Conservation (phyloP, 2,113 vertebrate species). For the Falco punctatus region DNA sequence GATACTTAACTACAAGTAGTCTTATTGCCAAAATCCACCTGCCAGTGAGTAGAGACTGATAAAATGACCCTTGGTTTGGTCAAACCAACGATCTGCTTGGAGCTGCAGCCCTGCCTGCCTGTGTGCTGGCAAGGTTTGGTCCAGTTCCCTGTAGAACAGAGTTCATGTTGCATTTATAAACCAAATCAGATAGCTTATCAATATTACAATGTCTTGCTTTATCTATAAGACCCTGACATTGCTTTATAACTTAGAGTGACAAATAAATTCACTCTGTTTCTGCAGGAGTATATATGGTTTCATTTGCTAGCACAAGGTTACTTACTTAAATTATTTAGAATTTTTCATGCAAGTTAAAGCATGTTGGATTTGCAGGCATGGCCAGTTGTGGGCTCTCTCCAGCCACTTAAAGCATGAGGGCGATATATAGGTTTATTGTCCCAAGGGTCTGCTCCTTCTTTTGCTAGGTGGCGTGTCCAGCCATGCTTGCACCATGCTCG, state of each 20-base stretch:
- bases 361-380: not conserved
- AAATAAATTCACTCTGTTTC: not conserved
- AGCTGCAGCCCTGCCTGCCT: not conserved
- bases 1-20: not conserved
- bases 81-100: not conserved
- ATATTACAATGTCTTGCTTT: not conserved
- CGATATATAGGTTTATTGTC: not conserved
- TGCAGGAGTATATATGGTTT: not conserved
- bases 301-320: not conserved
- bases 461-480: not conserved
- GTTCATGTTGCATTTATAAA: not conserved
- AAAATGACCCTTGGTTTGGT: not conserved
- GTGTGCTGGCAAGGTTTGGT: not conserved
- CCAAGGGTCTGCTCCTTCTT: not conserved
- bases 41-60: not conserved
- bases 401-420: not conserved
- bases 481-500: not conserved
- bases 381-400: not conserved
- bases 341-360: not conserved
- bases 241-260: not conserved
- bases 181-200: not conserved
- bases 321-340: not conserved
- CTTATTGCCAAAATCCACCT: not conserved
- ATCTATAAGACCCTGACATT: not conserved
- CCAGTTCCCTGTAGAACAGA: not conserved